Evolutionary conservation across 2,113 vertebrate species (phyloP).

Genomic region (Nicator chloris): DNA sequence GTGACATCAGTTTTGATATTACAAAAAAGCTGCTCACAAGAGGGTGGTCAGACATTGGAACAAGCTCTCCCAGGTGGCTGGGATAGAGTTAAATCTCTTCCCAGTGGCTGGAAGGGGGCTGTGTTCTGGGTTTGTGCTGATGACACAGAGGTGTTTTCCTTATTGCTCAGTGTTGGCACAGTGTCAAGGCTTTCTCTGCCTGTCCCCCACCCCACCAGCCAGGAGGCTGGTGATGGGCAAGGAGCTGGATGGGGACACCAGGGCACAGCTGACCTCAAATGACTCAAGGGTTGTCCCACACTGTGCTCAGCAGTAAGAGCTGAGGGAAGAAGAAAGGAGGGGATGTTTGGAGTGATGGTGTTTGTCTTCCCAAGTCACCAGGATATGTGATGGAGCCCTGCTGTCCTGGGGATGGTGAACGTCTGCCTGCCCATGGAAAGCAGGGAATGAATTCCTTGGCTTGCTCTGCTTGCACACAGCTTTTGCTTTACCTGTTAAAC

Average conservation of each 20-base stretch:
- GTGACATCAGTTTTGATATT: not conserved
- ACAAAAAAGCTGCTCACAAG: not conserved
- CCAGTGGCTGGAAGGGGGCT: not conserved
- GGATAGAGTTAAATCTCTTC: not conserved
- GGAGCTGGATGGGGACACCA: not conserved
- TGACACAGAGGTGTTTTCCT: not conserved
- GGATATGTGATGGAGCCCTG: rapidly evolving
- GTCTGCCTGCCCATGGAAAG: not conserved
- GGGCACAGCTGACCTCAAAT: not conserved
- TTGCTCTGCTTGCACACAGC: not conserved
- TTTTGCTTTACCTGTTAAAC: not conserved
- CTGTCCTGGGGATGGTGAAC: not conserved
- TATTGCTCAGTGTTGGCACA: not conserved
- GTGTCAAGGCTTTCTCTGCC: not conserved
- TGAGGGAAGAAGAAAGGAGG: not conserved
- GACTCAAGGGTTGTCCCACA: not conserved
- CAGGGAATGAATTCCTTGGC: not conserved
- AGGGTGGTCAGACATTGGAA: not conserved
- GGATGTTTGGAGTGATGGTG: rapidly evolving
- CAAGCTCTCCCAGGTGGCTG: not conserved
- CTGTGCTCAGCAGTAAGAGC: not conserved
- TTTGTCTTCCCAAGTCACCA: not conserved
- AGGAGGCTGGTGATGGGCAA: not conserved
- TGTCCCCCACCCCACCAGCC: not conserved
- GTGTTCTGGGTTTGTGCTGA: not conserved